Base-by-base conservation (phyloP, 2,888 invertebrate genomes). In the Linyphia triangularis region DNA sequence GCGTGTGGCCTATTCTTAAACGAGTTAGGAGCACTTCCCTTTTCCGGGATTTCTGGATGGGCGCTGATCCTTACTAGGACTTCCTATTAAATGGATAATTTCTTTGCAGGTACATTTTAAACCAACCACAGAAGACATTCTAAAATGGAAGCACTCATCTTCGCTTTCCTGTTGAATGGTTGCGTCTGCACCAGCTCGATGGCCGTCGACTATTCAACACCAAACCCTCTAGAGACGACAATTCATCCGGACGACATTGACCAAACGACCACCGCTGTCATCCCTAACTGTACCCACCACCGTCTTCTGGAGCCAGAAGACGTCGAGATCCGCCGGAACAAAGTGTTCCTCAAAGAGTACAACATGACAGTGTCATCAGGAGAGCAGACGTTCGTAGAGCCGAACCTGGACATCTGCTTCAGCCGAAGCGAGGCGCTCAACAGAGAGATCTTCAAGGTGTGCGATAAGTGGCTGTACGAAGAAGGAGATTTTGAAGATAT, bases 371-470 rank as follows among this genome's bases (percentile, higher is more conserved):
- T 61, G 19, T 24, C 9, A 2, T 28, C 40, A 4, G 3, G 28
- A 4, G 13, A 37, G 16, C 5, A 22, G 0, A 4, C 2, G 7
- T 28, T 61, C 5, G 19, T 19, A 0, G 28, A 63, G 2, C 19
- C 51, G 4, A 28, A 28, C 9, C n/a, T n/a, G 4, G 24, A n/a
- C 19, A 37, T 77, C 3, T 85, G 84, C 37, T 77, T 57, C 37
- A 28, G 30, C n/a, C 67, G 65, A 16, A 69, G 75, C n/a, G 33
- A 57, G 10, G 9, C 26, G 13, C 22, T 82, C 2, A 72, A 82
- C 43, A 43, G 6, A 2, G n/a, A 37, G n/a, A 77, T 77, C 7
- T 57, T 75, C n/a, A 3, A 5, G 2, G 24, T 4, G 1, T 85
- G 85, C 30, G 9, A 0, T 1, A 78, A 61, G 43, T 78, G 61